Percentiles rank a stretch among this genome's conserved stretches.
These are phyloP conservation scores for Morus bassanus DNA, from an alignment of 2,797 vertebrate genomes.

Conservation along the genomic window DNA sequence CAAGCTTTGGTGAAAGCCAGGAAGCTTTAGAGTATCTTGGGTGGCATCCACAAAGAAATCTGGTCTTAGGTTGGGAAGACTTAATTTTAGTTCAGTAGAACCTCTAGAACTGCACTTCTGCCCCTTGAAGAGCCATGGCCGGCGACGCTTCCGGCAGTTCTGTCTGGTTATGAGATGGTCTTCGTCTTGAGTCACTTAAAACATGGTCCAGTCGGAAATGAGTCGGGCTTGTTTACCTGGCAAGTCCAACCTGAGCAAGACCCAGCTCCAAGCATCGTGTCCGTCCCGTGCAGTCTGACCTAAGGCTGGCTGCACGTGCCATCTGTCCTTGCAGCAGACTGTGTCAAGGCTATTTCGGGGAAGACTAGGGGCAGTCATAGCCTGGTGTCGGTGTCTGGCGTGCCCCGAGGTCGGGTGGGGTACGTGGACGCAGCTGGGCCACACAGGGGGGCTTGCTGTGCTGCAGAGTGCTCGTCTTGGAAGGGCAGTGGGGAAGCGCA, in stretches of 20 bases:
- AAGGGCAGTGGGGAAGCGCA: background rate
- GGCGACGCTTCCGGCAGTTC: background rate
- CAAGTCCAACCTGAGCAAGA: background rate
- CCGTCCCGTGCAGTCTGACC: background rate
- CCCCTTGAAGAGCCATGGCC: background rate
- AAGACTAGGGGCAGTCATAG: background rate
- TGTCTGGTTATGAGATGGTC: background rate
- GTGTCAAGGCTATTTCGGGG: background rate
- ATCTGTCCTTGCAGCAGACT: background rate
- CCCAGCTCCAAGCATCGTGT: background rate
- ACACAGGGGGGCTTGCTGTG: background rate
- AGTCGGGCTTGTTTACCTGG: background rate
- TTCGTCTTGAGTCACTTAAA: background rate
- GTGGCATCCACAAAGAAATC: slow-evolving; percentile 40
- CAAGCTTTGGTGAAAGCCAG: slow-evolving; percentile 28
- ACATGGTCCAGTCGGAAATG: background rate
- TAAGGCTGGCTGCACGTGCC: background rate
- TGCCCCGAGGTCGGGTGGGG: background rate
- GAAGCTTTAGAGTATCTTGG: slow-evolving; percentile 33
- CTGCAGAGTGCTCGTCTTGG: background rate
- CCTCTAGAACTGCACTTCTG: background rate
- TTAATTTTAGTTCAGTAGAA: background rate
- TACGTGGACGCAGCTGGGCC: background rate
- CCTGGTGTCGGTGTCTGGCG: background rate
- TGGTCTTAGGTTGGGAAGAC: background rate